Conservation (phyloP, 2,888 invertebrate species). For the Diadegma fenestrale region DNA sequence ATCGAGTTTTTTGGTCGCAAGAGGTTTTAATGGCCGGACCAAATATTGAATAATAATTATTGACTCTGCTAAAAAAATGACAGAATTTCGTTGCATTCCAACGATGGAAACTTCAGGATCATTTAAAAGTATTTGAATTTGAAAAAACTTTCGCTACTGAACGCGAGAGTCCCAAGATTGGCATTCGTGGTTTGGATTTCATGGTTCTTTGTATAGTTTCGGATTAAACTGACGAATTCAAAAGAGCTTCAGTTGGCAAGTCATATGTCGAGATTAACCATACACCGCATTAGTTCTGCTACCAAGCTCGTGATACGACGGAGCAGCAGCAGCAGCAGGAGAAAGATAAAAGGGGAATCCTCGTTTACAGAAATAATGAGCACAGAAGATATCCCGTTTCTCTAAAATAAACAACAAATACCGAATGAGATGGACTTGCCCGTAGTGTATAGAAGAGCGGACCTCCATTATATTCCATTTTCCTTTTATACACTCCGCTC, state of each 20-base stretch:
- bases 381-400: conserved; percentile 1
- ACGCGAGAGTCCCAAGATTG: too few species aligned
- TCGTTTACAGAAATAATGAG: not conserved
- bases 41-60: too few species aligned
- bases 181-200: too few species aligned
- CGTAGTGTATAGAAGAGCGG: conserved; percentile 10
- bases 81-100: too few species aligned
- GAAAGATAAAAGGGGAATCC: not conserved
- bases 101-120: too few species aligned
- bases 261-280: not conserved
- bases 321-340: not conserved
- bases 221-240: conserved; percentile 56
- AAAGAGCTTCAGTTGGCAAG: conserved; percentile 11
- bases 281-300: not conserved
- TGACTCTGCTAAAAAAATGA: too few species aligned
- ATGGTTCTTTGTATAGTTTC: conserved; percentile 47
- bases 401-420: conserved; percentile 9
- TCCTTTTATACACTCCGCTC: not conserved
- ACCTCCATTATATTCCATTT: not conserved
- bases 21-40: too few species aligned
- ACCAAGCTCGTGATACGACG: not conserved
- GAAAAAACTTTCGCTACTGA: too few species aligned
- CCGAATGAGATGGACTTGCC: conserved; percentile 11
- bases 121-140: too few species aligned
- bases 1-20: too few species aligned